Evolutionary conservation across 2,888 invertebrate species (phyloP).

Genomic region (Aproaerema taeniolella): DNA sequence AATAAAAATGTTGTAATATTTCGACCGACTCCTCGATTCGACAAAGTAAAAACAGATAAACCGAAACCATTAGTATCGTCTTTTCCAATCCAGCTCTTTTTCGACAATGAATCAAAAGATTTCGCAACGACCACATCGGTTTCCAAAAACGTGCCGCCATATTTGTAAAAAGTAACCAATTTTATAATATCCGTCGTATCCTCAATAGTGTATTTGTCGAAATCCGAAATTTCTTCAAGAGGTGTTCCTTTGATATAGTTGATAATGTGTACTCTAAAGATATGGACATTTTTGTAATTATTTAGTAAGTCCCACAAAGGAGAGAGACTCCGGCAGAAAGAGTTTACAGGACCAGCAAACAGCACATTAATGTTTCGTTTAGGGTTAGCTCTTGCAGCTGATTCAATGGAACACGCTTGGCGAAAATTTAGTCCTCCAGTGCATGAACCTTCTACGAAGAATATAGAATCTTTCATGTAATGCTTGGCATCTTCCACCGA

Average conservation of each 20-base stretch:
- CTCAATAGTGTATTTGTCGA: background rate
- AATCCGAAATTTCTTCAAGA: background rate
- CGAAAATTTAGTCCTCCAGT: background rate
- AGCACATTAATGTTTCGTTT: background rate
- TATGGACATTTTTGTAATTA: background rate
- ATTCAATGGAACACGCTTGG: background rate
- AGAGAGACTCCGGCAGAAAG: background rate
- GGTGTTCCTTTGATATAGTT: background rate
- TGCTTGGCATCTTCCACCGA: too few species aligned
- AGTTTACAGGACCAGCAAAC: background rate
- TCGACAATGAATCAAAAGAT: background rate
- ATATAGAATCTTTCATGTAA: too few species aligned
- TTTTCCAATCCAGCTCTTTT: too few species aligned
- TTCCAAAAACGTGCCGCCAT: background rate
- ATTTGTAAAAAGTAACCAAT: background rate
- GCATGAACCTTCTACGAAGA: background rate
- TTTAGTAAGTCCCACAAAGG: too few species aligned
- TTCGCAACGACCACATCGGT: background rate
- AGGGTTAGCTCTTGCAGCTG: background rate
- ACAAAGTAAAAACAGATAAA: too few species aligned
- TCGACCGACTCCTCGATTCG: too few species aligned
- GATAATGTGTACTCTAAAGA: background rate
- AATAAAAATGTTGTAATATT: too few species aligned
- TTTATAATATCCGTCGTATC: background rate
- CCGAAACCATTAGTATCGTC: too few species aligned